A percentile compares a stretch with the other conserved stretches of the same genome.
Conservation (phyloP, 2,888 invertebrate genomes). For the Cephus nigrinus region DNA sequence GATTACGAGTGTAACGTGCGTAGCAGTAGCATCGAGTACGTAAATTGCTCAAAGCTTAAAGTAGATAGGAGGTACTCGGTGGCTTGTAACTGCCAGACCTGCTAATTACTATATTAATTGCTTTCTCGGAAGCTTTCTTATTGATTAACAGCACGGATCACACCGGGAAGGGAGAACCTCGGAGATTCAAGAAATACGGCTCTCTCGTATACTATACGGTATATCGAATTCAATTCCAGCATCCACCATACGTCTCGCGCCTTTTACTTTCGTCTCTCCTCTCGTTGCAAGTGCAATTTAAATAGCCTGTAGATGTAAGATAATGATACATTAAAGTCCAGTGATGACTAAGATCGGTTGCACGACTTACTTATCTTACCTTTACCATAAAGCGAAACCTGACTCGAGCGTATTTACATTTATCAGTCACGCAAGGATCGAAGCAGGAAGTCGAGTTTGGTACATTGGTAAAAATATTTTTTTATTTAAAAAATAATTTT, state of each 20-base stretch:
- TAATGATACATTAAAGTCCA: conserved; percentile 7
- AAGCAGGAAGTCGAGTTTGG: background rate
- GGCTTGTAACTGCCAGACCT: conserved; percentile 40
- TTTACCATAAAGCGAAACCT: background rate
- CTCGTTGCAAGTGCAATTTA: conserved; percentile 14
- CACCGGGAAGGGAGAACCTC: background rate
- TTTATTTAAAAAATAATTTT: too few species aligned
- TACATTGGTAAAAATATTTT: too few species aligned
- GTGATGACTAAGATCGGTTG: background rate
- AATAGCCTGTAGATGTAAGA: conserved; percentile 15
- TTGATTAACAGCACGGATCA: conserved; percentile 3
- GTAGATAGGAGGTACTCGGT: conserved; percentile 33
- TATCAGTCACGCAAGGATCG: background rate
- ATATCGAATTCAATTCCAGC: background rate
- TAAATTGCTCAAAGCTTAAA: conserved; percentile 26
- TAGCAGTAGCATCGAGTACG: background rate
- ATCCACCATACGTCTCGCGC: background rate
- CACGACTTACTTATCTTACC: background rate
- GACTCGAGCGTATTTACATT: background rate
- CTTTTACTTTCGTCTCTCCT: background rate
- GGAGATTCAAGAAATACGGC: background rate
- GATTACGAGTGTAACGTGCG: background rate
- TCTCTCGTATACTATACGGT: background rate
- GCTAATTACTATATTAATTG: conserved; percentile 55
- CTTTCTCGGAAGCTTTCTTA: conserved; percentile 30